Base-by-base conservation (phyloP, 2,113 vertebrate species). In the Naja naja region DNA sequence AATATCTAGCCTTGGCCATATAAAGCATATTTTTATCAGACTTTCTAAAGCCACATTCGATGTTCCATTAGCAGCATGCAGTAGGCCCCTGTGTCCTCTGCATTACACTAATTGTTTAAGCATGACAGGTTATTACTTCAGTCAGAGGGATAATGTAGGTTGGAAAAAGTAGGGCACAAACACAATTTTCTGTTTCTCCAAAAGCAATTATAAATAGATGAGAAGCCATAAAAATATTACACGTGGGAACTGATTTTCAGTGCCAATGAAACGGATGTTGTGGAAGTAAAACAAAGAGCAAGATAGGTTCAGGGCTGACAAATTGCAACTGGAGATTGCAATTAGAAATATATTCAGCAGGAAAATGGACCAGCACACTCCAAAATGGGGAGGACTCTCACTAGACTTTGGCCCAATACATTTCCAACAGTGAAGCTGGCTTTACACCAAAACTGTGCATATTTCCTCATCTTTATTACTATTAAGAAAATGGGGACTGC, bases 171-270 rank as follows among this genome's bases (percentile, higher is more conserved):
- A 96, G 95, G 96, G 92, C 95, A 94, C 92, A 95, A 95, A 96
- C 91, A 96, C 93, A 95, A 93, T 97, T 96, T 97, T 95, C 95
- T 95, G 95, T 93, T 94, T 96, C 97, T 97, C 94, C 93, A 95
- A 93, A 95, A 95, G 95, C 96, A 96, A 96, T 97, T 97, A 97
- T 95, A 96, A 95, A 95, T 94, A 97, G 94, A 97, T 95, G 95
- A 96, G 93, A 95, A 95, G 91, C 86, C 95, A 95, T 96, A 96
- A 96, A 96, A 96, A 94, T 96, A 94, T 94, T 94, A 93, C 92
- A 94, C 9, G 0, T 91, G 94, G 95, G 94, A 93, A 95, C 86
- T 89, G 91, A 93, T 96, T 91, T 94, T 96, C 96, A 56, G 91
- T 95, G 91, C 90, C 90, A 94, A 81, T 64, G 91, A 93, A 95